phyloP scores from a whole-genome alignment of 2,797 vertebrate species.

The Phataginus tricuspis region DNA sequence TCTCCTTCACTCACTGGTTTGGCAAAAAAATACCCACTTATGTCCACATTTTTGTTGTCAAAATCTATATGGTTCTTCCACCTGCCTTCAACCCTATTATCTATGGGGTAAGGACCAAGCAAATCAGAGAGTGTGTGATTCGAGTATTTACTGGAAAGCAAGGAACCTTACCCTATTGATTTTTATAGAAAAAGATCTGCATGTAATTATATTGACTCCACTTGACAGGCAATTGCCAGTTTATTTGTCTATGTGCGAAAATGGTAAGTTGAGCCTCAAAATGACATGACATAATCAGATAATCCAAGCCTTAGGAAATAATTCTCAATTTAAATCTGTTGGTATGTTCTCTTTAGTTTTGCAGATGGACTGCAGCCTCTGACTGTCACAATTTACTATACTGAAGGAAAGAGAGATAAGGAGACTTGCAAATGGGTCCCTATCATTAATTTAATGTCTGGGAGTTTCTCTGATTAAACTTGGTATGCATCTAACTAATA shows the following conservation, averaged over 20 bases:
- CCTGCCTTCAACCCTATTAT: not conserved
- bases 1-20: not conserved
- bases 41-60: not conserved
- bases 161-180: not conserved
- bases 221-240: not conserved
- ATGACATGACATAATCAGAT: not conserved
- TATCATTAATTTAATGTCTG: not conserved
- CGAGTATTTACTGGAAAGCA: not conserved
- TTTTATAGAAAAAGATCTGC: not conserved
- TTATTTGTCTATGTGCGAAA: not conserved
- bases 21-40: not conserved
- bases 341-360: not conserved
- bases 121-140: not conserved
- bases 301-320: not conserved
- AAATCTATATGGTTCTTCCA: not conserved
- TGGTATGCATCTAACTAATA: not conserved
- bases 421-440: not conserved
- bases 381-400: not conserved
- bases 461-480: not conserved
- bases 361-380: not conserved
- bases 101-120: not conserved
- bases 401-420: not conserved
- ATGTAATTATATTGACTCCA: not conserved
- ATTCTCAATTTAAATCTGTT: not conserved
- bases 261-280: not conserved